Evolutionary conservation across 2,888 invertebrate genomes (phyloP), one percentile per base, ranked within the genome.

Genomic region (Orthosia incerta): DNA sequence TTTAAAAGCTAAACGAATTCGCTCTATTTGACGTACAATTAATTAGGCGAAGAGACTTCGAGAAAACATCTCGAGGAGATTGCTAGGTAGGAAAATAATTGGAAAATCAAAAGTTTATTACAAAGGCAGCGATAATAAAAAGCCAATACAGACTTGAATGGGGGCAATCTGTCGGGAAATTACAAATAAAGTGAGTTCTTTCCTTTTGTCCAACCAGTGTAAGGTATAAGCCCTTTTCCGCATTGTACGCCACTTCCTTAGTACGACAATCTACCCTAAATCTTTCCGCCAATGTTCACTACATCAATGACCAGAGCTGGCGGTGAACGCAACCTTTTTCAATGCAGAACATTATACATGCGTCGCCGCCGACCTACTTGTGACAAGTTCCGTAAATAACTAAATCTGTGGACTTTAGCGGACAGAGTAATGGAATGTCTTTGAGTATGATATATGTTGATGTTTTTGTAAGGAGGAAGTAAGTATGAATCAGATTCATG

Each of bases 221-320:
- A 62, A 65, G 71, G 60, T 67, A 71, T 64, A 74, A 74, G 69
- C 70, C 76, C 71, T 73, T 68, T 77, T 74, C 62, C 69, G 76
- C 48, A 74, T 85, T 84, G 79, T 83, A 70, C 46, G 45, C 20
- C 26, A 76, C 61, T 75, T 69, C 63, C 64, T 80, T 63, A 71
- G 64, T 62, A 64, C 63, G 73, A 53, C 79, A 83, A 84, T 86
- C 83, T 76, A 71, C 74, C 74, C 79, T 62, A 62, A 81, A 86
- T 83, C 80, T 86, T 86, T 83, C 65, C 78, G 83, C 67, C 80
- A 86, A 83, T 83, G 65, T 84, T 80, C 84, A 84, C 79, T 70
- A 76, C 75, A 71, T 81, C 77, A 83, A 78, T 71, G 68, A 71
- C 63, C 57, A 57, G 31, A 56, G 59, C 71, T 59, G 67, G 31